Conservation (phyloP, 2,113 vertebrate genomes). For the Bombycilla garrulus region DNA sequence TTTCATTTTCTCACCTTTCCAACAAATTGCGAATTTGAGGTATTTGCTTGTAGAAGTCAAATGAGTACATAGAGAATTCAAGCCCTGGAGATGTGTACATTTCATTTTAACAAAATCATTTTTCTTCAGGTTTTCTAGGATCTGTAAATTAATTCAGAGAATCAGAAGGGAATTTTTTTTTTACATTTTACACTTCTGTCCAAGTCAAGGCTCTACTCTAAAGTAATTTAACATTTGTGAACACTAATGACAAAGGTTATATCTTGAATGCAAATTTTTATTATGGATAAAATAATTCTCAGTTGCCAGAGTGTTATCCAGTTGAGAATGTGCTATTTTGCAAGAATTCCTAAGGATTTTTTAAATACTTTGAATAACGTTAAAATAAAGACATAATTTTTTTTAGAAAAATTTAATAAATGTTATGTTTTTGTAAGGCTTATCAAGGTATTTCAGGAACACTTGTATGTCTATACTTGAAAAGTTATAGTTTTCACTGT, state of each 20-base stretch:
- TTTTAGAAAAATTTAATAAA: background rate
- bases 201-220: background rate
- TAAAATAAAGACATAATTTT: background rate
- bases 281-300: background rate
- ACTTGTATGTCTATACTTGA: background rate
- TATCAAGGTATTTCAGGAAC: background rate
- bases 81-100: background rate
- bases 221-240: background rate
- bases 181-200: background rate
- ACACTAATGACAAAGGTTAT: background rate
- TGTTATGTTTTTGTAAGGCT: background rate
- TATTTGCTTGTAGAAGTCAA: background rate
- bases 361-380: background rate
- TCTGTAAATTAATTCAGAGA: conserved; percentile 13
- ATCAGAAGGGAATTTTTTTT: background rate
- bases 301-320: background rate
- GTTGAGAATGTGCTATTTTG: background rate
- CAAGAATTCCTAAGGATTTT: background rate
- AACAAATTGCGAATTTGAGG: background rate
- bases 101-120: background rate
- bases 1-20: background rate
- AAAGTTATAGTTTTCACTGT: background rate
- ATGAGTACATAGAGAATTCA: background rate
- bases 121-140: background rate
- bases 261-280: background rate